Evolutionary conservation across 1,140 invertebrate species (phyloP).

Genomic region (Sitodiplosis mosellana): DNA sequence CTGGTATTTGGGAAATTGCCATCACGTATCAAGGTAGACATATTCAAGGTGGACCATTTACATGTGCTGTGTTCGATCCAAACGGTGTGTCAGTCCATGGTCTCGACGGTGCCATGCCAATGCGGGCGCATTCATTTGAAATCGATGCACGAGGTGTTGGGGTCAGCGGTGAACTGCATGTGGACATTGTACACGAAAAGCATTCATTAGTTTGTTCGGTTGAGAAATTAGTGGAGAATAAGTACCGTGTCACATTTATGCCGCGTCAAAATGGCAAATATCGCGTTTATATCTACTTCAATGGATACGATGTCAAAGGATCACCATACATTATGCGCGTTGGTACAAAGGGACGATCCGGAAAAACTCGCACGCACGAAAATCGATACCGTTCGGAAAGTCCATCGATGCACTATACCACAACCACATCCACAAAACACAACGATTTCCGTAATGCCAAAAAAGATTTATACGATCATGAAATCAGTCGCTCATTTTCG

Average conservation of each 20-base stretch:
- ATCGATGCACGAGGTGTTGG: conserved; percentile 68
- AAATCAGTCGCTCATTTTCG: conserved; percentile 21
- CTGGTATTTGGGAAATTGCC: conserved; percentile 89
- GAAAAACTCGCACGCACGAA: conserved; percentile 25
- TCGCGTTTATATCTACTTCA: conserved; percentile 80
- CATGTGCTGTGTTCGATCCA: conserved; percentile 92
- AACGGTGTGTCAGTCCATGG: conserved; percentile 62
- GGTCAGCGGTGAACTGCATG: conserved; percentile 69
- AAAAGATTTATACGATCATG: conserved; percentile 5
- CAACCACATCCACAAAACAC: conserved; percentile 16
- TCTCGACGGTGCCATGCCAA: conserved; percentile 54
- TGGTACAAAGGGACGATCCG: conserved; percentile 40
- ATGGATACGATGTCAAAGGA: conserved; percentile 88
- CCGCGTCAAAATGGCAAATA: conserved; percentile 83
- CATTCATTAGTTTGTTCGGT: conserved; percentile 66
- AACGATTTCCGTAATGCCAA: conserved; percentile 19
- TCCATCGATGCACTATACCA: conserved; percentile 24
- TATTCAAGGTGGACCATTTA: conserved; percentile 91
- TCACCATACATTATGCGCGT: conserved; percentile 63
- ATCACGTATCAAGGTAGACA: conserved; percentile 90
- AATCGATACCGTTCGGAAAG: conserved; percentile 20
- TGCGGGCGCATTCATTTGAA: conserved; percentile 59
- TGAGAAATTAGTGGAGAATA: conserved; percentile 60
- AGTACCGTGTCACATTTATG: conserved; percentile 76
- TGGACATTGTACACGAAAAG: conserved; percentile 76